Base-by-base conservation (phyloP, 2,888 invertebrate genomes). In the Nebria brevicollis region DNA sequence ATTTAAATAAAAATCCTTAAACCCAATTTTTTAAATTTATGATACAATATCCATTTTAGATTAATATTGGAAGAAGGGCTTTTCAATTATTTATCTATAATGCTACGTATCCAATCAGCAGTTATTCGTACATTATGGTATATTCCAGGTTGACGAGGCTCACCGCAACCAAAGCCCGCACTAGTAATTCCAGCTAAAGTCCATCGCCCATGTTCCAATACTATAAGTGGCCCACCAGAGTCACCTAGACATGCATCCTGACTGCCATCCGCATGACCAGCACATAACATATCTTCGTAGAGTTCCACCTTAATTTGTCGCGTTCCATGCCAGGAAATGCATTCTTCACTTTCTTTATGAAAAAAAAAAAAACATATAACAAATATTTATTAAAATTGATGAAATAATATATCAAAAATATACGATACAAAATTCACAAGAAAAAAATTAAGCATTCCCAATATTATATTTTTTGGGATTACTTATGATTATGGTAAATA, bases 81-180 rank as follows among this genome's bases (percentile, higher is more conserved):
- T 34, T 34, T 34, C 34, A 34, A 34, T 15, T 66, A 25, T 66
- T 25, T 20, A 13, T 66, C 82, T 68, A 93, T 90, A 77, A 93
- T 89, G 20, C 91, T 91, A 83, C 91, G 90, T 81, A 95, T 94
- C 95, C 95, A 95, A 83, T 91, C 90, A 34, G 93, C 90, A 5
- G 94, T 94, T 85, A 92, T 91, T 84, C 93, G 92, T 1, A 96
- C 93, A 86, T 94, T 95, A 88, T 96, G 96, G 89, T 96, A 96
- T 85, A 96, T 96, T 43, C 96, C 96, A 0, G 96, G 96, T 88
- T 96, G 96, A 86, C 95, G 94, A 86, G 95, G 94, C 13, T 95
- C 95, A 0, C 95, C 96, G 86, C 96, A 96, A 73, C 96, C 96
- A 87, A 96, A 96, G 6, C 96, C 96, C 0, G 96, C 96, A 41